These are phyloP conservation scores for Nannospalax galili DNA, from an alignment of 2,113 vertebrate species.

Conservation along the genomic window DNA sequence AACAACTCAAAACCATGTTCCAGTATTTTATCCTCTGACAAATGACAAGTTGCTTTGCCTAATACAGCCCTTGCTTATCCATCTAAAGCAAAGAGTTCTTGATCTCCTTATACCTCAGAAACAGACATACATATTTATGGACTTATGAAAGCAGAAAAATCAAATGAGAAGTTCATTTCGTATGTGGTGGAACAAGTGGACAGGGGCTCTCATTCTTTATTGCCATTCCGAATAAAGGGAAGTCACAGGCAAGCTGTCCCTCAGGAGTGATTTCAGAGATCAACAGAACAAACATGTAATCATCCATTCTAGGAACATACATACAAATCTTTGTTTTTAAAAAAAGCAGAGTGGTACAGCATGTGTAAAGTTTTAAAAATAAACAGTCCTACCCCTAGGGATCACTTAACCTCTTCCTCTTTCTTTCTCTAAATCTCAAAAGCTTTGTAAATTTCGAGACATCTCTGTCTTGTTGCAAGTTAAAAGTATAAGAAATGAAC, in stretches of 20 bases:
- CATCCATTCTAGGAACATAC: slow-evolving; percentile 68
- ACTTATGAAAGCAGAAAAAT: background rate
- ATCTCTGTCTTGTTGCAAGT: slow-evolving; percentile 56
- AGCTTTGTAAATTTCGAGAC: slow-evolving; percentile 38
- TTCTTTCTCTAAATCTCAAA: slow-evolving; percentile 58
- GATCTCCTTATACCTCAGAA: background rate
- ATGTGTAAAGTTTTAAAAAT: slow-evolving; percentile 65
- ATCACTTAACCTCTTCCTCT: slow-evolving; percentile 62
- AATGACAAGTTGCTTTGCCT: background rate
- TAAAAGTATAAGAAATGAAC: slow-evolving; percentile 65
- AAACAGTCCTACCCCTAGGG: slow-evolving; percentile 61
- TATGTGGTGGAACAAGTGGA: background rate
- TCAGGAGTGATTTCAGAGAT: slow-evolving; percentile 65
- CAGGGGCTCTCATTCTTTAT: background rate
- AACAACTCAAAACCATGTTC: background rate
- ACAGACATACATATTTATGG: background rate
- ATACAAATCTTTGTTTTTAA: slow-evolving; percentile 59
- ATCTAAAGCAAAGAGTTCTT: background rate
- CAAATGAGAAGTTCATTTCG: slow-evolving; percentile 5
- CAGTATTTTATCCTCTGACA: background rate
- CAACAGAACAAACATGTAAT: slow-evolving; percentile 65
- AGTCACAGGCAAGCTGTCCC: slow-evolving; percentile 40
- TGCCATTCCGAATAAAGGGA: slow-evolving; percentile 31
- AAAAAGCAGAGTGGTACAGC: slow-evolving; percentile 30
- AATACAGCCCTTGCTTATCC: background rate